These are phyloP conservation scores for Eucidaris tribuloides DNA, from an alignment of 35 echinoderm and acorn worm genomes.

Conservation along the genomic window DNA sequence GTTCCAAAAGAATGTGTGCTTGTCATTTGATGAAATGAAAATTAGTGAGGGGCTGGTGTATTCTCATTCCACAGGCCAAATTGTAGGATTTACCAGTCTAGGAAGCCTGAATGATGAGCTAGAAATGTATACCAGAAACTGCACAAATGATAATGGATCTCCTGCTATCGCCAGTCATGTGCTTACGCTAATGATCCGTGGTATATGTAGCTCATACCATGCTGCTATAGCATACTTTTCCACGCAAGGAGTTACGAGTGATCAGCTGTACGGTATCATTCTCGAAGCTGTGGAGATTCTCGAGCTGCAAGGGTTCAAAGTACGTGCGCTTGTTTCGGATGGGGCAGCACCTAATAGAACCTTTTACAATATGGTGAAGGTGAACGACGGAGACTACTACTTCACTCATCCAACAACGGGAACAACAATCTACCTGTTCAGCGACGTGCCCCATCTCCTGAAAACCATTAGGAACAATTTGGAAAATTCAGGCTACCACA, in stretches of 20 bases:
- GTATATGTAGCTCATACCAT: conserved; percentile 13
- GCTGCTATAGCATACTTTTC: conserved; percentile 30
- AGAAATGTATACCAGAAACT: not conserved
- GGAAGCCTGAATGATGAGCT: conserved; percentile 42
- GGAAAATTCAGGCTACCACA: conserved; percentile 44
- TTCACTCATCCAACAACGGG: not conserved
- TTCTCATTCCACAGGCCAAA: not conserved
- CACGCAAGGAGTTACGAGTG: conserved; percentile 17
- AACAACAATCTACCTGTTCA: not conserved
- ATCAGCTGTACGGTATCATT: conserved; percentile 13
- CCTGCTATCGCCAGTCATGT: conserved; percentile 34
- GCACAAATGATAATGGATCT: not conserved
- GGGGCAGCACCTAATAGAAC: conserved; percentile 21
- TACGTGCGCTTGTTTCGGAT: conserved; percentile 23
- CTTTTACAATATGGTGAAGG: not conserved
- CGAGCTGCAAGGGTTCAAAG: conserved; percentile 24
- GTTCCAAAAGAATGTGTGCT: conserved; percentile 18
- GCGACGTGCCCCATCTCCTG: conserved; percentile 31
- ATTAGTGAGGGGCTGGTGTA: conserved; percentile 46
- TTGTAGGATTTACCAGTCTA: conserved; percentile 40
- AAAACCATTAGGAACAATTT: conserved; percentile 41
- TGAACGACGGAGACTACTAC: not conserved
- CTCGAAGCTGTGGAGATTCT: not conserved
- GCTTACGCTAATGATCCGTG: conserved; percentile 45
- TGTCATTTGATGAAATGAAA: conserved; percentile 64